phyloP scores from a whole-genome alignment of 2,888 invertebrate species.

The Epinotia brunnichana region DNA sequence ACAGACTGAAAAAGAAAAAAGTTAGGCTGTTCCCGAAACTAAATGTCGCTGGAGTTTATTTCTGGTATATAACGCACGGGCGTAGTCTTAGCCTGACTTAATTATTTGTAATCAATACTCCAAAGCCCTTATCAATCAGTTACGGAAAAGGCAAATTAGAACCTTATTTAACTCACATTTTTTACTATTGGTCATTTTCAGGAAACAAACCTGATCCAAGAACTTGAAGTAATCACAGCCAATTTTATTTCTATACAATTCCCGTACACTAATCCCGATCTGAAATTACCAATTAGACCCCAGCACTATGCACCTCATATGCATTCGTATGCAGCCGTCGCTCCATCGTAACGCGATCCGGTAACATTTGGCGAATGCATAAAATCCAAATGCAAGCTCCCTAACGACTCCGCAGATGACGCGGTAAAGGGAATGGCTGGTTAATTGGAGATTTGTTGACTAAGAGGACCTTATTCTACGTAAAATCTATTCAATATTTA shows the following conservation, averaged over 20 bases:
- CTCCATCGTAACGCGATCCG: constrained; percentile 49
- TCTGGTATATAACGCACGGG: too few species aligned
- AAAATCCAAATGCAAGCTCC: constrained; percentile 51
- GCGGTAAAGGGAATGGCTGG: constrained; percentile 12
- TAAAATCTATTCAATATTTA: too few species aligned
- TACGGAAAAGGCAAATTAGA: too few species aligned
- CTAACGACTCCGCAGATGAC: constrained; percentile 25
- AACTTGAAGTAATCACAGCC: neutral
- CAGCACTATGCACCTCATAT: constrained; percentile 49
- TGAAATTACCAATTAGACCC: constrained; percentile 34
- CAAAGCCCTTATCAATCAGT: too few species aligned
- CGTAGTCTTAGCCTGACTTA: too few species aligned
- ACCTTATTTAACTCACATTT: too few species aligned
- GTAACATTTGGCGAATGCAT: constrained; percentile 59
- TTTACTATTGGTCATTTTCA: neutral
- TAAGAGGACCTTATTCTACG: too few species aligned
- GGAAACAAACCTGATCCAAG: neutral
- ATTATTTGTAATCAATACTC: too few species aligned
- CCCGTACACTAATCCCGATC: constrained; percentile 1
- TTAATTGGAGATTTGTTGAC: constrained; percentile 15
- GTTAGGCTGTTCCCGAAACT: too few species aligned
- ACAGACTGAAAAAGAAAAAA: too few species aligned
- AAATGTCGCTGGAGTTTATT: too few species aligned
- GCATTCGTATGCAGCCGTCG: constrained; percentile 43
- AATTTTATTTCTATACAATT: constrained; percentile 3